A percentile compares a stretch with the other conserved stretches of the same genome.
These are phyloP conservation scores for Julus scandinavius DNA, from an alignment of 2,888 invertebrate genomes.

Conservation along the genomic window DNA sequence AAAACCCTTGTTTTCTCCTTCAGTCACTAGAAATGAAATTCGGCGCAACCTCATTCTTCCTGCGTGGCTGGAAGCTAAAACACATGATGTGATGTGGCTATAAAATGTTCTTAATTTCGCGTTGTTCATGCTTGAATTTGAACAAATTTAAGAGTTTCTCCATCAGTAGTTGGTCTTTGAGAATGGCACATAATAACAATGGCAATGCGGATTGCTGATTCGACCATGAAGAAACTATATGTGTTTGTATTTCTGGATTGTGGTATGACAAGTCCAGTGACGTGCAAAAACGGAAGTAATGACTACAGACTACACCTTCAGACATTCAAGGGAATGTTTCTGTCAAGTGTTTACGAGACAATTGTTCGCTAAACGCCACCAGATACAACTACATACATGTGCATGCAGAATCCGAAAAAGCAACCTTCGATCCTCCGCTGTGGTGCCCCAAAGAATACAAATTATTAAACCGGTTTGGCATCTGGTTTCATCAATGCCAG, in stretches of 20 bases:
- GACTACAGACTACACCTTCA: background rate
- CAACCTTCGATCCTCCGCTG: background rate
- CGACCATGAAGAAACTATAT: background rate
- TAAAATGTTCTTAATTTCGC: background rate
- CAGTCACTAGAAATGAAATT: background rate
- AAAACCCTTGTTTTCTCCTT: background rate
- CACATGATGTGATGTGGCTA: background rate
- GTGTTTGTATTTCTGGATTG: background rate
- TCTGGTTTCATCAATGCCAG: background rate
- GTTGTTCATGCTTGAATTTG: too few relatives aligned
- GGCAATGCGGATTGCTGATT: background rate
- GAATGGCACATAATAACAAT: background rate
- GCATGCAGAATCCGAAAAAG: background rate
- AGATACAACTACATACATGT: background rate
- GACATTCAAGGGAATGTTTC: background rate
- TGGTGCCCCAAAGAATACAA: background rate
- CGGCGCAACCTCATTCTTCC: background rate
- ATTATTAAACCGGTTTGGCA: background rate
- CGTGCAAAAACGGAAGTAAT: background rate
- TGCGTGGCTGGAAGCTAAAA: background rate
- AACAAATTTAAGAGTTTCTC: too few relatives aligned
- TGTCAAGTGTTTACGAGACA: background rate
- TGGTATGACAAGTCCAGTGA: background rate
- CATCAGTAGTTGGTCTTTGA: background rate
- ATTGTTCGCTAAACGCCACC: background rate